Evolutionary conservation across 2,113 vertebrate genomes (phyloP).

Genomic region (Elanus axillaris): DNA sequence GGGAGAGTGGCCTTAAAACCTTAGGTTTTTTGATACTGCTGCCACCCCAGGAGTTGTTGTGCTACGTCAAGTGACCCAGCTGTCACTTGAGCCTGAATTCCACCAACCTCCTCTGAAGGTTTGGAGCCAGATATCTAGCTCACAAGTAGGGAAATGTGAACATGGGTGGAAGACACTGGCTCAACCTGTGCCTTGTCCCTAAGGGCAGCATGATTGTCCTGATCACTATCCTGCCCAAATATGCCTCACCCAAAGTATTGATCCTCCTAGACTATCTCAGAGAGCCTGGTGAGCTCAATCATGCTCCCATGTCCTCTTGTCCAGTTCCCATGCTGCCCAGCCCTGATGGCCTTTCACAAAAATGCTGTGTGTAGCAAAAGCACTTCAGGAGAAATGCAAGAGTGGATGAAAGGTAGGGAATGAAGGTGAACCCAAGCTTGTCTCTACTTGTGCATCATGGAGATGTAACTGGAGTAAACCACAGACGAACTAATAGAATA

Average conservation of each 20-base stretch:
- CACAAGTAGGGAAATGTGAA: not conserved
- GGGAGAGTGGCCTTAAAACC: not conserved
- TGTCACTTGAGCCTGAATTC: not conserved
- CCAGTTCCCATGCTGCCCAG: not conserved
- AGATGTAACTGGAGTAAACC: not conserved
- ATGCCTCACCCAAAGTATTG: not conserved
- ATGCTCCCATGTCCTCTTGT: not conserved
- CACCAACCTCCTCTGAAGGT: not conserved
- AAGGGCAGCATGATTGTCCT: not conserved
- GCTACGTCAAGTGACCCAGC: not conserved
- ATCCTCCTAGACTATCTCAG: not conserved
- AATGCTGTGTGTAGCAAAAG: accelerated
- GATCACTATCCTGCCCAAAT: not conserved
- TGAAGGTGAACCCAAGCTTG: not conserved
- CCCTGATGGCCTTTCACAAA: not conserved
- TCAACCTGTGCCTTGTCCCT: not conserved
- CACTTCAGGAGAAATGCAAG: not conserved
- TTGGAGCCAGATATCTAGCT: not conserved
- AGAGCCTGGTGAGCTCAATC: not conserved
- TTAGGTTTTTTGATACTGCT: not conserved
- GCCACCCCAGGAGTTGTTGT: not conserved
- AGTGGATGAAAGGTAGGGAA: not conserved
- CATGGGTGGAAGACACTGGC: not conserved
- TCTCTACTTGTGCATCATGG: not conserved
- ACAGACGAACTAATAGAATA: not conserved